Evolutionary conservation across 2,888 invertebrate genomes (phyloP), one percentile per base, ranked within the genome.

Genomic region (Hermodice carunculata): DNA sequence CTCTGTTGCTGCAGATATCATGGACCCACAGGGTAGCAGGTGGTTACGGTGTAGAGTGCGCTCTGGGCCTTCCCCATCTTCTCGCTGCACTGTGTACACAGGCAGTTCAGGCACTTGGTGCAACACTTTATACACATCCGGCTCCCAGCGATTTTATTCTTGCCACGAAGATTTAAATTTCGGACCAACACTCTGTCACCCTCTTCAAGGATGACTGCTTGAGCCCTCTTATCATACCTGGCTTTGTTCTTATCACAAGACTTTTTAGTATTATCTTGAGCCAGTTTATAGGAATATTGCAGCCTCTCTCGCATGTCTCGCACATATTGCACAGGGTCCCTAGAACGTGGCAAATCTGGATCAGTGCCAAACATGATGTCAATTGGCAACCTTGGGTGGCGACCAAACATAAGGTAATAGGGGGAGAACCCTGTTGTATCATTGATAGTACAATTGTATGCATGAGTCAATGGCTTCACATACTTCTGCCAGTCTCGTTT

Each of bases 401-500:
- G 24, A 19, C 64, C 67, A 52, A 68, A 66, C 63, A 71, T 68
- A 11, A 68, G 32, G 22, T 57, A 56, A 49, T 62, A 65, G 8
- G 63, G 63, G n/a, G 52, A 49, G 19, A 28, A 53, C 4, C 42
- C 34, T 6, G 65, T 70, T 11, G 52, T 56, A 37, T 66, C 64
- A 49, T 70, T 56, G 29, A 32, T 37, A 14, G 54, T 67, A 42
- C 54, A 60, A 44, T 68, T 70, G 31, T 68, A 71, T 0, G 64
- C 58, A 57, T 57, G 57, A 14, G 66, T 61, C 31, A 66, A 34
- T 6, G 66, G 26, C 19, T 24, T 28, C 1, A 70, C 19, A 46
- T 43, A 34, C 6, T 34, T 48, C 24, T 68, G 63, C 66, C 61
- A 68, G 31, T 71, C 40, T 11, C 28, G 1, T 56, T 71, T 71